Evolutionary conservation across 2,113 vertebrate species (phyloP), one percentile per base, ranked within the genome.

Genomic region (Sinocyclocheilus rhinocerous): DNA sequence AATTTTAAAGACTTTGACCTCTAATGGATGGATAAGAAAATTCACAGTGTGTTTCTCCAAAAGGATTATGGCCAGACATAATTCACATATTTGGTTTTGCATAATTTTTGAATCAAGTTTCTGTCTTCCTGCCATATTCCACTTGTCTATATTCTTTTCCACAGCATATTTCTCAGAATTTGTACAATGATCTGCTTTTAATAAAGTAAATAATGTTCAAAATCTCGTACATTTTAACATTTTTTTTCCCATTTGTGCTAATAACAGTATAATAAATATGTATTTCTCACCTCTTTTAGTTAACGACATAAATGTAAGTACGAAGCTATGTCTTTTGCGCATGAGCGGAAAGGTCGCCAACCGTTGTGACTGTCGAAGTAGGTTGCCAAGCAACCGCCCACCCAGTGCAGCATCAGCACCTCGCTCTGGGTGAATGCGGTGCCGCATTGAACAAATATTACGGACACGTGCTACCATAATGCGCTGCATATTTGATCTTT

Each of bases 101-200:
- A 33, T 69, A 16, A 42, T 12, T 61, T 75, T 52, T 81, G 7
- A 29, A 29, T 29, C 29, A 69, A 20, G 57, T 36, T 45, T 61
- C 3, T 24, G 3, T 29, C 7, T 39, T 26, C 11, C 33, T 24
- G 24, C 73, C 26, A 33, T 57, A 8, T 33, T n/a, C 48, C 50
- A 45, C 20, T 36, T 42, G 45, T 24, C n/a, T 24, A 57, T 82
- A 61, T 69, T 24, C 24, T 45, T 84, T 81, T 15, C 6, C 36
- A 80, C 48, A 63, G 26, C 20, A 48, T 57, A 61, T 77, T 45
- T 33, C n/a, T 81, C 33, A 33, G 50, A 50, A 13, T 18, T 76
- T 85, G 77, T 78, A 70, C 82, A 48, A 83, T 83, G 77, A 59
- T 76, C 61, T 78, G 65, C 86, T 84, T 89, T 87, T 22, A 89